phyloP scores from a whole-genome alignment of 1,140 invertebrate species.

The Thrips palmi region DNA sequence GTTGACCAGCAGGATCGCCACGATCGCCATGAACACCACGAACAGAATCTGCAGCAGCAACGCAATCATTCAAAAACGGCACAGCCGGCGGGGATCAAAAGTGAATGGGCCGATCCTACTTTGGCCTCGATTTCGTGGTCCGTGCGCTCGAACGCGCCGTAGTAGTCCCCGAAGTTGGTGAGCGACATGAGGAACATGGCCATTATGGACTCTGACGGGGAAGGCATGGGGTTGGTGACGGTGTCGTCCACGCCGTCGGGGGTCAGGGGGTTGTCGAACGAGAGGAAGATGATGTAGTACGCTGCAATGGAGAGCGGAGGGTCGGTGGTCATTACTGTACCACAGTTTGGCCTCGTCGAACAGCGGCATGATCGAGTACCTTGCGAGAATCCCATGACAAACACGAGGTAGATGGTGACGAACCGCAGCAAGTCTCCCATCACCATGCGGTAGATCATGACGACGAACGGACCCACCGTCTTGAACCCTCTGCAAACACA shows the following conservation, averaged over 20 bases:
- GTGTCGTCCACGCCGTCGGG: conserved; percentile 20
- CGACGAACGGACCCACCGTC: conserved; percentile 94
- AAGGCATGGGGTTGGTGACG: conserved; percentile 62
- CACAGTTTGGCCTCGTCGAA: too few relatives aligned
- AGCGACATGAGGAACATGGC: conserved; percentile 96
- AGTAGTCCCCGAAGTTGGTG: conserved; percentile 90
- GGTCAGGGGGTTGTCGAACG: conserved; percentile 54
- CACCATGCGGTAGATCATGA: conserved; percentile 98
- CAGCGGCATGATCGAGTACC: too few relatives aligned
- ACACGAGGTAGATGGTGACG: conserved; percentile 89
- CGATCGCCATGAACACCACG: conserved; percentile 90
- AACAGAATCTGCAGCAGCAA: conserved; percentile 56
- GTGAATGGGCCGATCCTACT: conserved; percentile 33
- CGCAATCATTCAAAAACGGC: too few relatives aligned
- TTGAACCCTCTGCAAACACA: conserved; percentile 70
- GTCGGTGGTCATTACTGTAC: background rate
- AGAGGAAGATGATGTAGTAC: conserved; percentile 80
- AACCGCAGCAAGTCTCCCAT: conserved; percentile 88
- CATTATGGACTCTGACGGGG: conserved; percentile 83
- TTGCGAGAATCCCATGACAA: conserved; percentile 96
- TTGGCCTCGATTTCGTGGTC: conserved; percentile 77
- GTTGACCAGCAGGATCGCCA: conserved; percentile 87
- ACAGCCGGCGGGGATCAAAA: too few relatives aligned
- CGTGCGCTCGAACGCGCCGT: conserved; percentile 70
- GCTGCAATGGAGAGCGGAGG: conserved; percentile 33